A percentile compares a stretch with the other conserved stretches of the same genome.
Evolutionary conservation across 2,113 vertebrate species (phyloP).

Genomic region (Proteles cristata): DNA sequence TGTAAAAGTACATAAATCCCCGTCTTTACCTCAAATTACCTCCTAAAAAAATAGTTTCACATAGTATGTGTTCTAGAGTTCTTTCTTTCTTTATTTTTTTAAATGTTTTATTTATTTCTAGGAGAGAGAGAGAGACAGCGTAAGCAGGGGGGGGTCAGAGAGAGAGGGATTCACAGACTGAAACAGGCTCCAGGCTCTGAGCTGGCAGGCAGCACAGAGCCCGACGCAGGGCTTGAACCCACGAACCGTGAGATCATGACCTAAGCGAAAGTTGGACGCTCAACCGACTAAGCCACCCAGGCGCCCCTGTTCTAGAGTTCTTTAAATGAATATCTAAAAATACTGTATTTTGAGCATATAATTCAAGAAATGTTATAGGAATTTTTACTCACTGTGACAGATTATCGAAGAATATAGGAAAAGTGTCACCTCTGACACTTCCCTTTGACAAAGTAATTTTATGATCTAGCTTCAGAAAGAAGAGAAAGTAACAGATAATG

Average conservation of each 20-base stretch:
- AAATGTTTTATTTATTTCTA: too few relatives aligned
- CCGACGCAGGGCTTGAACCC: too few relatives aligned
- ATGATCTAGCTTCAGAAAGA: conserved; percentile 13
- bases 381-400: background rate
- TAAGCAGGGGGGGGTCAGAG: too few relatives aligned
- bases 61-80: background rate
- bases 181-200: too few relatives aligned
- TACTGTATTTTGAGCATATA: background rate
- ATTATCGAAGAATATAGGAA: conserved; percentile 9
- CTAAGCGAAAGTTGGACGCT: too few relatives aligned
- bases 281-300: too few relatives aligned
- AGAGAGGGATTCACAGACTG: too few relatives aligned
- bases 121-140: too few relatives aligned
- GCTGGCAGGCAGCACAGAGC: too few relatives aligned
- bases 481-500: background rate
- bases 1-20: background rate
- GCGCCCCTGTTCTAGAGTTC: background rate
- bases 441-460: background rate
- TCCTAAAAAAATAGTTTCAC: background rate
- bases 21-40: background rate
- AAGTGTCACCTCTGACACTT: background rate
- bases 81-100: background rate
- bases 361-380: background rate
- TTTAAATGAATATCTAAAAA: background rate
- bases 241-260: too few relatives aligned